phyloP scores from a whole-genome alignment of 2,888 invertebrate genomes.

The Pollenia labialis region DNA sequence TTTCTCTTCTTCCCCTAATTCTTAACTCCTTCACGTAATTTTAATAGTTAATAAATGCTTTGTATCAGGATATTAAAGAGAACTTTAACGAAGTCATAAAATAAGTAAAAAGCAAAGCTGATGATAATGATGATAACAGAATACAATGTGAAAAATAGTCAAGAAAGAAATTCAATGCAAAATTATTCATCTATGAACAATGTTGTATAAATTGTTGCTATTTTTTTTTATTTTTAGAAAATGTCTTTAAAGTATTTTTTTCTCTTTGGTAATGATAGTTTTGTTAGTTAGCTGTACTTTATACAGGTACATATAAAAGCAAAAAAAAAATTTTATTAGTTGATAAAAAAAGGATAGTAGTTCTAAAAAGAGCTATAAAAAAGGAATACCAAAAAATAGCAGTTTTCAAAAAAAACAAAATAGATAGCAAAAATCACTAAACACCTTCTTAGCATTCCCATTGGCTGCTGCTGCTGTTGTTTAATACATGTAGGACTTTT shows the following conservation, averaged over 20 bases:
- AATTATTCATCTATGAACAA: conserved; percentile 54
- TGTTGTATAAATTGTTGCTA: conserved; percentile 38
- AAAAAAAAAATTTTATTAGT: conserved; percentile 14
- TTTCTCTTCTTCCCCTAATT: conserved; percentile 8
- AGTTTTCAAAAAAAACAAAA: too few species aligned
- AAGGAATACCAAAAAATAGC: too few species aligned
- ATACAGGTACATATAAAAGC: conserved; percentile 10
- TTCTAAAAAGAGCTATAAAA: too few species aligned
- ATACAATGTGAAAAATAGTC: not conserved
- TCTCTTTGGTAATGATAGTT: conserved; percentile 40
- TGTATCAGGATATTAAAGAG: conserved; percentile 22
- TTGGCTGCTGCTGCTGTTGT: too few species aligned
- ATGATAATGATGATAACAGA: not conserved
- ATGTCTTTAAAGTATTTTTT: conserved; percentile 17
- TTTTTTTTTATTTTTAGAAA: not conserved
- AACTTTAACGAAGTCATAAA: conserved; percentile 45
- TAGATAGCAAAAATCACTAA: too few species aligned
- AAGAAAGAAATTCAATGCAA: conserved; percentile 7
- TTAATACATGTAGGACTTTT: too few species aligned
- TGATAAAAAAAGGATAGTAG: not conserved
- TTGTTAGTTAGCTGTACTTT: conserved; percentile 13
- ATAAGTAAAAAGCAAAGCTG: not conserved
- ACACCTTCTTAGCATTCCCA: too few species aligned
- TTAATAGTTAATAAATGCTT: conserved; percentile 51
- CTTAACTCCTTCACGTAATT: not conserved